Evolutionary conservation across 2,888 invertebrate genomes (phyloP), one percentile per base, ranked within the genome.

Genomic region (Lepidocyrtoides sp.): DNA sequence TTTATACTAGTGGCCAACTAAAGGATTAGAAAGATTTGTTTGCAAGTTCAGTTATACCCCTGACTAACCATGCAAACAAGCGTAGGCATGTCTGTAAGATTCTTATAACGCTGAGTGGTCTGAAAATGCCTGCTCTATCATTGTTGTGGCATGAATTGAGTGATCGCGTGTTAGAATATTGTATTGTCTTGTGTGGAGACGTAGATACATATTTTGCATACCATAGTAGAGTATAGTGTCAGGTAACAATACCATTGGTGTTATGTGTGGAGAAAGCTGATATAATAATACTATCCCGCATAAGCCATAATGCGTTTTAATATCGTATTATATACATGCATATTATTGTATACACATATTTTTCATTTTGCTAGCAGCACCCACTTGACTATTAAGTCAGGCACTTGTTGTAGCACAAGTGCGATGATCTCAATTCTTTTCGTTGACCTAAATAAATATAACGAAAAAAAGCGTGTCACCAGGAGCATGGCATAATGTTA

Each of bases 371-470:
- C 75, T 75, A 12, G n/a, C 26, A 72, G 23, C 72, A 44, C 44
- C 44, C n/a, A 8, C 48, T 44, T 41, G n/a, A 5, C 23, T 44
- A 44, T 72, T 23, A 23, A 60, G 41, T 12, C 44, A 17, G 32
- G 66, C 41, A 82, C 51, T 84, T 81, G 86, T 86, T 75, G 81
- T 91, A 17, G 29, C 26, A 77, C 36, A 79, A 89, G 89, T 89
- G 75, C 83, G 60, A 89, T 92, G 92, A 87, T 89, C 91, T 92
- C 92, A 92, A 89, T 93, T 79, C 75, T 48, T 79, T 91, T 89
- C 44, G 89, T 60, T 93, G 93, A 93, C 93, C 93, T 75, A 93
- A 93, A 91, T 93, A 88, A 92, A 88, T 75, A 48, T 75, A n/a
- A 79, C 63, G 60, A 48, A 83, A 89, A 91, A 93, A 91, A 66